phyloP scores from a whole-genome alignment of 2,888 invertebrate species.

The Epistrophella euchroma region DNA sequence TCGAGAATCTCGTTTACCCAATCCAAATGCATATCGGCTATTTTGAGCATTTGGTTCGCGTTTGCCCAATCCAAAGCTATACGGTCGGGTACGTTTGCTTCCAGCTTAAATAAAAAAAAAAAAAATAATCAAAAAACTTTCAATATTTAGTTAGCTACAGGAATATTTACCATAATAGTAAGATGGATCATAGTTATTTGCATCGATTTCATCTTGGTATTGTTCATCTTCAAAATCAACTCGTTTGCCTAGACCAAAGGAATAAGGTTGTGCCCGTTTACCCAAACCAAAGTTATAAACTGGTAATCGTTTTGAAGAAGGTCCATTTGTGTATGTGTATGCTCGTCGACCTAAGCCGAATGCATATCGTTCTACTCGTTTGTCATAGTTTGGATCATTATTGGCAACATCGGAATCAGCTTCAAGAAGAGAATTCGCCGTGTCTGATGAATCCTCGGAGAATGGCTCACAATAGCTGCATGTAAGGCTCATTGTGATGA shows the following conservation, averaged over 20 bases:
- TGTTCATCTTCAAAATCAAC: constrained; percentile 78
- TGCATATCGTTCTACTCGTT: constrained; percentile 88
- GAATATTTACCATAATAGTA: constrained; percentile 58
- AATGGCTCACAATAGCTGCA: constrained; percentile 79
- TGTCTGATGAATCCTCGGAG: constrained; percentile 74
- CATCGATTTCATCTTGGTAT: constrained; percentile 60
- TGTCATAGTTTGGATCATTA: constrained; percentile 80
- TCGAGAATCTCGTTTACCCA: constrained; percentile 85
- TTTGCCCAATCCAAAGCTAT: constrained; percentile 89
- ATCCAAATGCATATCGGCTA: constrained; percentile 85
- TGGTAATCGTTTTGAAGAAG: constrained; percentile 83
- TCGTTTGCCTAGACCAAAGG: constrained; percentile 83
- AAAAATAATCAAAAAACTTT: neutral
- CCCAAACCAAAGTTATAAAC: constrained; percentile 84
- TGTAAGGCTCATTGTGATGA: constrained; percentile 79
- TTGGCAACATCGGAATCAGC: constrained; percentile 69
- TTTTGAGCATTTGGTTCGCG: constrained; percentile 82
- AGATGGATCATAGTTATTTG: constrained; percentile 51
- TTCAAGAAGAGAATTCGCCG: constrained; percentile 53
- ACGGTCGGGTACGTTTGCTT: constrained; percentile 86
- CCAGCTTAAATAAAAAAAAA: constrained; percentile 54
- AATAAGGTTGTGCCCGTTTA: constrained; percentile 82
- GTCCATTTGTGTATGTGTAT: constrained; percentile 83
- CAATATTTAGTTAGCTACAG: neutral
- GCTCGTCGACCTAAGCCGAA: constrained; percentile 89